These are phyloP conservation scores for Aplysia californica DNA, from an alignment of 1,140 invertebrate genomes.

Conservation along the genomic window DNA sequence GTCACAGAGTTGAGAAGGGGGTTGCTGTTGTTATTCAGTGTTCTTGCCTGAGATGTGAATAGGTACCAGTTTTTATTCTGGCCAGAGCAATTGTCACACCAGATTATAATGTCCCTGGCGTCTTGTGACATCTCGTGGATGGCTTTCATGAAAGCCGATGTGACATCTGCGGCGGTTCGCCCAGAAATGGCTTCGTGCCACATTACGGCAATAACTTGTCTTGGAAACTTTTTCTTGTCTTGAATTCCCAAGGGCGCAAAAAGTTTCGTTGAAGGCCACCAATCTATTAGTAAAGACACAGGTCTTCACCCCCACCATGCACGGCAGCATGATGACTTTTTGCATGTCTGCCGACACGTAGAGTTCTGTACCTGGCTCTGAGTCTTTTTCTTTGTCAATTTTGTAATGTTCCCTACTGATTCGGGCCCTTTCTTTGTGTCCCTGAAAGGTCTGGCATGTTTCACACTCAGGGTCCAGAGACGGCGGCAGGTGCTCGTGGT, in stretches of 20 bases:
- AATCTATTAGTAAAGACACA: not conserved
- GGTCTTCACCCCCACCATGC: not conserved
- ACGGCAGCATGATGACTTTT: constrained; percentile 12
- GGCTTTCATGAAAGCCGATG: not conserved
- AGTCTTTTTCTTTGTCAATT: not conserved
- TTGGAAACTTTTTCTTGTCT: not conserved
- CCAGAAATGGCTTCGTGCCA: not conserved
- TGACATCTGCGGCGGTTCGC: not conserved
- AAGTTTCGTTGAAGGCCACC: not conserved
- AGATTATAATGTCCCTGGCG: not conserved
- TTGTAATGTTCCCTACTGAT: not conserved
- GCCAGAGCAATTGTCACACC: not conserved
- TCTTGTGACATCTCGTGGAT: not conserved
- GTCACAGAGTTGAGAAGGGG: not conserved
- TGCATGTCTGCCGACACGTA: not conserved
- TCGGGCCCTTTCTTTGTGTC: not conserved
- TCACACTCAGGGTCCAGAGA: too few relatives aligned
- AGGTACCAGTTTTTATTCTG: constrained; percentile 8
- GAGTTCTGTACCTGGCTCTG: not conserved
- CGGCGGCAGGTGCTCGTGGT: not conserved
- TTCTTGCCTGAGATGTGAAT: not conserved
- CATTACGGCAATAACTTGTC: not conserved
- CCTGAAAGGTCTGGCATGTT: not conserved
- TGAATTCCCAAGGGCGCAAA: not conserved
- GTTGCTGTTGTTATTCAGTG: not conserved